Evolutionary conservation across 92 coral and sea anemone genomes (phyloP), one percentile per base, ranked within the genome.

Genomic region (Epizoanthus ramosus): DNA sequence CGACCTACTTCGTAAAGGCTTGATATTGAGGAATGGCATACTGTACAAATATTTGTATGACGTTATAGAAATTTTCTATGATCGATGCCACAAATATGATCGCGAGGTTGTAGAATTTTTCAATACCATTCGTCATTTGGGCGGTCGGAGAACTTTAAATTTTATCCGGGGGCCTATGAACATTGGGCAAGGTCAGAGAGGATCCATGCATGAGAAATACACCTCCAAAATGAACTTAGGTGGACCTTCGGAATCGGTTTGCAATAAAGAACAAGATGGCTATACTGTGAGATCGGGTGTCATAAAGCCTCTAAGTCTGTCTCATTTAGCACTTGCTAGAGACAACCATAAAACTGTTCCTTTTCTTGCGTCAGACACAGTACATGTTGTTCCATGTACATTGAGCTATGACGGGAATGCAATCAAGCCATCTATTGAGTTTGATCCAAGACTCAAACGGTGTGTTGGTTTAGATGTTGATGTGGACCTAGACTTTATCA

Each of bases 101-200:
- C 21, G 16, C 22, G 85, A 81, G n/a, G 77, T 81, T 22, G 77
- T 68, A 67, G 85, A 81, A 68, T 81, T 81, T 53, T 67, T 81
- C 45, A 81, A 81, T 23, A 81, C 74, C 47, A 81, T 81, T 81
- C 77, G 77, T 60, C 85, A 81, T 50, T 77, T 68, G 24, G 85
- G 85, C 63, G 85, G 85, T 68, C 67, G 85, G 75, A 81, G 76
- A 68, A 81, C 85, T 17, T 76, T 67, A 53, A 81, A 81, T 60
- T 81, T 67, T 73, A 81, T 81, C 68, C 63, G 85, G 69, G 84
- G 85, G 31, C 84, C 85, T 68, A 80, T 80, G 85, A 69, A 80
- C 67, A 79, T 60, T 59, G 77, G 85, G 24, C 85, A 67, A 81
- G 53, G 66, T 9, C 54, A 81, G 37, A 35, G 39, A 65, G 77